These are phyloP conservation scores for Chloroclysta siterata DNA, from an alignment of 2,888 invertebrate genomes.

Conservation along the genomic window DNA sequence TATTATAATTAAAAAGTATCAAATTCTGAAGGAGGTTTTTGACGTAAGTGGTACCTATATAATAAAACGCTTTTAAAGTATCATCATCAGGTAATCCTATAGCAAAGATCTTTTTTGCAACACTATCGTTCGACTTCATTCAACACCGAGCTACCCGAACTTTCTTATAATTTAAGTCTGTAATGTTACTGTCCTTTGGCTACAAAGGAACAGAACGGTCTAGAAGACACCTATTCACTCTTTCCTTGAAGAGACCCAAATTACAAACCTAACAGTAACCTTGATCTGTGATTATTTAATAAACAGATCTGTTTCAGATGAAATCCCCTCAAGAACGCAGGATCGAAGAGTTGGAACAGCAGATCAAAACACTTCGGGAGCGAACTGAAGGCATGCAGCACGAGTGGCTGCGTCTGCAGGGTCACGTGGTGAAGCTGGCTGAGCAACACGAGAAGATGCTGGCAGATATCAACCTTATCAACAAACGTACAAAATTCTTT, in stretches of 20 bases:
- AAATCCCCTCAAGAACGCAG: constrained; percentile 85
- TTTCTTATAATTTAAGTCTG: too few relatives aligned
- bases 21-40: constrained; percentile 65
- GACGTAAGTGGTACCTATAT: constrained; percentile 64
- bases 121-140: too few relatives aligned
- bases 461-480: constrained; percentile 88
- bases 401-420: constrained; percentile 91
- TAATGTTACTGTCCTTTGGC: too few relatives aligned
- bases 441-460: constrained; percentile 88
- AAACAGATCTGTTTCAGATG: constrained; percentile 48
- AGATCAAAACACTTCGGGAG: constrained; percentile 85
- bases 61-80: not conserved
- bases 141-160: too few relatives aligned
- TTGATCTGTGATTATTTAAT: not conserved
- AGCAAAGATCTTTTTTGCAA: too few relatives aligned
- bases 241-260: too few relatives aligned
- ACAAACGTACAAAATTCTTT: constrained; percentile 86
- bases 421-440: constrained; percentile 88
- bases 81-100: too few relatives aligned
- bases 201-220: too few relatives aligned
- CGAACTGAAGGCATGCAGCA: constrained; percentile 88
- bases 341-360: constrained; percentile 87
- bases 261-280: too few relatives aligned
- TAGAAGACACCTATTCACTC: too few relatives aligned
- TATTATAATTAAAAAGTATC: constrained; percentile 66